phyloP scores from a whole-genome alignment of 2,888 invertebrate species.

The Eudasyphora cyanicolor region DNA sequence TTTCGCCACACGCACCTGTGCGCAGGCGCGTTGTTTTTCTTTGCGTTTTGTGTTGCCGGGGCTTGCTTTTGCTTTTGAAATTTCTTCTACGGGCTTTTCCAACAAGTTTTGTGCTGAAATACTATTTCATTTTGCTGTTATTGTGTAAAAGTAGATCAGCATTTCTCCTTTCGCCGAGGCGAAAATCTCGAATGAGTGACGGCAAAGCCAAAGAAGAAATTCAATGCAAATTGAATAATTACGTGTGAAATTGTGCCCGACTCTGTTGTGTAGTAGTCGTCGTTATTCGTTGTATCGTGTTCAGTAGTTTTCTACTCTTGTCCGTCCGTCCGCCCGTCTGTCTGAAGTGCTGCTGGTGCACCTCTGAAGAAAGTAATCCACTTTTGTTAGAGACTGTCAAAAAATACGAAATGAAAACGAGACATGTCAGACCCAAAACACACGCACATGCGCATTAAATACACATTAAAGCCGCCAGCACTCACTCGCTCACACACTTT shows the following conservation, averaged over 20 bases:
- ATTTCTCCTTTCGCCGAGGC: conserved; percentile 35
- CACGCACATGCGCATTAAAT: neutral
- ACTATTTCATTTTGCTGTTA: too few relatives aligned
- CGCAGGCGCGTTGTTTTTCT: neutral
- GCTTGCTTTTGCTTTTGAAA: neutral
- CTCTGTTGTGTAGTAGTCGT: conserved; percentile 10
- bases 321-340: conserved; percentile 10
- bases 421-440: neutral
- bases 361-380: conserved; percentile 60
- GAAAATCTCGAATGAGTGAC: conserved; percentile 8
- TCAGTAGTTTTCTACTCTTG: too few relatives aligned
- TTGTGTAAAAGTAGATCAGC: conserved; percentile 25
- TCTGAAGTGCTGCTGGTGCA: neutral
- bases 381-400: conserved; percentile 57
- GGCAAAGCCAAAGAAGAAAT: conserved; percentile 52
- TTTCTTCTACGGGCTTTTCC: neutral
- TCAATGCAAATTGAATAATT: conserved; percentile 64
- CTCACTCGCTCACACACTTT: neutral
- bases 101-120: neutral
- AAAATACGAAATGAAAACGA: too few relatives aligned
- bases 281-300: too few relatives aligned
- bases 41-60: neutral
- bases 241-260: conserved; percentile 58
- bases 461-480: neutral
- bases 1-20: neutral